Conservation (phyloP, 2,113 vertebrate genomes). For the Pontoporia blainvillei region DNA sequence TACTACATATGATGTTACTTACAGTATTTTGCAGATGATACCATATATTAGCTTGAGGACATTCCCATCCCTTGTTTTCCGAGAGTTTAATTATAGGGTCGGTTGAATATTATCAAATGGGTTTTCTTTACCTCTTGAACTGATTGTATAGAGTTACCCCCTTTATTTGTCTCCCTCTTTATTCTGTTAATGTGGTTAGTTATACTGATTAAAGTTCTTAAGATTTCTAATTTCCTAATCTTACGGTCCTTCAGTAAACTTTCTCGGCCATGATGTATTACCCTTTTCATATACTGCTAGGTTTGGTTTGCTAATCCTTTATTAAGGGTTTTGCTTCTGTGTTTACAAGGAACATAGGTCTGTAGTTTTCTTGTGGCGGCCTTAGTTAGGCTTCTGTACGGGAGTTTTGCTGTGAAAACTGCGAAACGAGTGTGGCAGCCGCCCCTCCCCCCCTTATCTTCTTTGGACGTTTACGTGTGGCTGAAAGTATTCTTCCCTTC, state of each 20-base stretch:
- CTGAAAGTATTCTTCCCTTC: background rate
- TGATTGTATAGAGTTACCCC: no score
- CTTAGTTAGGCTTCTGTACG: background rate
- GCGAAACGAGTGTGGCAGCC: no score
- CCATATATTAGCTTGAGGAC: no score
- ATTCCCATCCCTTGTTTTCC: background rate
- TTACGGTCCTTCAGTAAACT: no score
- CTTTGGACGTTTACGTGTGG: accelerated
- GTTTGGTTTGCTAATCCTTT: background rate
- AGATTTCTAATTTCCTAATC: background rate
- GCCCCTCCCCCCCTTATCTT: background rate
- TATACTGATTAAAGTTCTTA: background rate
- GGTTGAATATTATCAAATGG: background rate
- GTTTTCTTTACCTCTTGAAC: background rate
- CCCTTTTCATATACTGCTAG: background rate
- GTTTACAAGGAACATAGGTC: background rate
- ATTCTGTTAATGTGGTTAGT: background rate
- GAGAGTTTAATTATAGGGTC: background rate
- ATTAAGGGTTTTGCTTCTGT: background rate
- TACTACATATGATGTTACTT: background rate
- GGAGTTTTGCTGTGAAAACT: no score
- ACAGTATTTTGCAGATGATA: background rate
- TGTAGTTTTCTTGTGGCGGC: background rate
- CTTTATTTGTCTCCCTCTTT: no score
- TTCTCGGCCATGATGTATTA: background rate